phyloP scores from a whole-genome alignment of 2,888 invertebrate genomes.

The Lasioglossum lativentre region DNA sequence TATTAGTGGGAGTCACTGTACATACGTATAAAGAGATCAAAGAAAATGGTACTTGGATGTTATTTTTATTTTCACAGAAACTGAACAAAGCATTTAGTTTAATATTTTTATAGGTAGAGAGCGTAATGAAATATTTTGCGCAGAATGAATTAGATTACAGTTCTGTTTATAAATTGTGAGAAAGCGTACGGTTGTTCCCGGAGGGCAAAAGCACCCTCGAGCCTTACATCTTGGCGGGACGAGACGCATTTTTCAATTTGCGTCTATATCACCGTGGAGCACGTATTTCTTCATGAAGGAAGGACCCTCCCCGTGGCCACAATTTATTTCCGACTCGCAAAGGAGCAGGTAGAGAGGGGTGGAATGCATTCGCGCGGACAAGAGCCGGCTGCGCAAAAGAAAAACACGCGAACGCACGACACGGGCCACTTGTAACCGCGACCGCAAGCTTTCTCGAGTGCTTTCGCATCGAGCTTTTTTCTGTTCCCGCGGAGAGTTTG shows the following conservation, averaged over 20 bases:
- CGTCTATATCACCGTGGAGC: neutral
- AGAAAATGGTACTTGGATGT: neutral
- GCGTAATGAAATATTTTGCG: neutral
- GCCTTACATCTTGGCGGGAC: slow-evolving; percentile 32
- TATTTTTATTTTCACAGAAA: neutral
- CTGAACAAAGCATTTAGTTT: neutral
- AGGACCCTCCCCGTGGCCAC: slow-evolving; percentile 8
- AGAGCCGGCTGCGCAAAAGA: slow-evolving; percentile 12
- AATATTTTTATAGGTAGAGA: too few species aligned
- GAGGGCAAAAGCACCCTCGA: neutral
- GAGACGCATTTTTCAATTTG: slow-evolving; percentile 42
- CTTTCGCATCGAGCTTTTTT: slow-evolving; percentile 33
- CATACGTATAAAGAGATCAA: neutral
- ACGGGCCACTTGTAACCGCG: slow-evolving; percentile 36
- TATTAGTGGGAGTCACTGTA: too few species aligned
- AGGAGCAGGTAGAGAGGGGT: slow-evolving; percentile 24
- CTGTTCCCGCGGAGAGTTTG: slow-evolving; percentile 16
- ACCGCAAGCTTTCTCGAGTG: slow-evolving; percentile 38
- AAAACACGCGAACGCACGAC: slow-evolving; percentile 38
- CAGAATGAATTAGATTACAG: neutral
- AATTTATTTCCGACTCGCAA: slow-evolving; percentile 46
- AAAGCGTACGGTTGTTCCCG: neutral
- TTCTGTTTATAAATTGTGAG: neutral
- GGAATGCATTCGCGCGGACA: slow-evolving; percentile 34
- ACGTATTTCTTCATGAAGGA: slow-evolving; percentile 37